These are phyloP conservation scores for Cheirogaleus major DNA, from an alignment of 2,797 vertebrate genomes.

Conservation along the genomic window DNA sequence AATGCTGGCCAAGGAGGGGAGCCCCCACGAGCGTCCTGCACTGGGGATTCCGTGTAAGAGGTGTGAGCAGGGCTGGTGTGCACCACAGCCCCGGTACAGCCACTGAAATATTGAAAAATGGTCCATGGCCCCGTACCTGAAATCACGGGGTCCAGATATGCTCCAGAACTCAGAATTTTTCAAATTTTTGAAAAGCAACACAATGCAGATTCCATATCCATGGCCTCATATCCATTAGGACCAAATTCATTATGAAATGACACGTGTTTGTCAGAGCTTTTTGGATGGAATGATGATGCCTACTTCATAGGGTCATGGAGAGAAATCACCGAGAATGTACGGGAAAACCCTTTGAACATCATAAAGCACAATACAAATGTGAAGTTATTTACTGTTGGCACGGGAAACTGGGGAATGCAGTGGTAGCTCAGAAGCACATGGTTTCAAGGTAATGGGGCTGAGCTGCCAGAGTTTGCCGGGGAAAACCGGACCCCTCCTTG, in stretches of 20 bases:
- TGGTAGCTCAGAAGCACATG: background rate
- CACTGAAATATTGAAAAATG: background rate
- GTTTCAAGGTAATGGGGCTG: background rate
- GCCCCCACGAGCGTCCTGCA: rapidly evolving
- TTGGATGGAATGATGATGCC: background rate
- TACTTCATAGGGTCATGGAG: background rate
- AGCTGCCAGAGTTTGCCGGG: background rate
- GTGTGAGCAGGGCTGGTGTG: background rate
- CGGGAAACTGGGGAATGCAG: background rate
- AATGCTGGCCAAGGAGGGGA: background rate
- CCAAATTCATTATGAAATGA: background rate
- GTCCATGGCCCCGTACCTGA: background rate
- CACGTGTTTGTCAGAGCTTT: background rate
- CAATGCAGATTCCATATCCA: background rate
- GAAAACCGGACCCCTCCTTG: background rate
- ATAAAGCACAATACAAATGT: background rate
- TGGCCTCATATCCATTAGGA: background rate
- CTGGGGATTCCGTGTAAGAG: background rate
- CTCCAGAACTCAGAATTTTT: background rate
- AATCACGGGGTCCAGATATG: background rate
- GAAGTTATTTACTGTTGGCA: background rate
- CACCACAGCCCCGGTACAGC: background rate
- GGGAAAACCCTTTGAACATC: background rate
- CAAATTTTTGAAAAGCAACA: background rate
- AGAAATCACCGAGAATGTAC: background rate